Evolutionary conservation across 1,140 invertebrate genomes (phyloP).

Genomic region (Euglossa dilemma): DNA sequence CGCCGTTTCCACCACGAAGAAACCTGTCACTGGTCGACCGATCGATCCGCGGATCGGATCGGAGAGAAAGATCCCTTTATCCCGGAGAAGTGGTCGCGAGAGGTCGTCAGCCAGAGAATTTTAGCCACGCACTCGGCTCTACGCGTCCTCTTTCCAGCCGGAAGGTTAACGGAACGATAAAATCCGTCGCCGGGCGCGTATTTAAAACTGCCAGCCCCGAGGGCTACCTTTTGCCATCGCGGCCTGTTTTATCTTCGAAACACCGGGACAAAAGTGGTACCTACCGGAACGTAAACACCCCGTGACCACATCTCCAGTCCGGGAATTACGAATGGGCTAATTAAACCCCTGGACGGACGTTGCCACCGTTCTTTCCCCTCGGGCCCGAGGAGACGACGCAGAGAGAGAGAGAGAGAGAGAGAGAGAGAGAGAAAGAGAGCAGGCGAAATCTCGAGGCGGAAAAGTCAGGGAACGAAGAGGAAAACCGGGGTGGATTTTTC

Average conservation of each 20-base stretch:
- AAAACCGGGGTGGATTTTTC: conserved; percentile 54
- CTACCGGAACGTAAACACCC: neutral
- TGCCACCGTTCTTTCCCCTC: too few relatives aligned
- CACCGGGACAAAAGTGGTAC: neutral
- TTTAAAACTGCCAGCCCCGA: neutral
- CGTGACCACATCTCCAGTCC: conserved; percentile 19
- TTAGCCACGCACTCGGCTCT: neutral
- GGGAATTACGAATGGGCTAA: conserved; percentile 43
- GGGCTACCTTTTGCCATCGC: neutral
- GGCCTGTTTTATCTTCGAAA: neutral
- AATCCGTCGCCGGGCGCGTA: neutral
- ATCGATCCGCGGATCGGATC: conserved; percentile 5
- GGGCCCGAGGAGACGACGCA: too few relatives aligned
- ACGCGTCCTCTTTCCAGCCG: neutral
- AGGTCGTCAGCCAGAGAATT: neutral
- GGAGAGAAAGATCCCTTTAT: too few relatives aligned
- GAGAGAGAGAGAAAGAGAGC: too few relatives aligned
- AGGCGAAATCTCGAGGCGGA: neutral
- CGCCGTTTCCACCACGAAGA: too few relatives aligned
- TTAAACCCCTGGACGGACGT: conserved; percentile 9
- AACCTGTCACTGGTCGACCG: neutral
- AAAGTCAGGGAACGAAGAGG: neutral
- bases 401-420: too few relatives aligned
- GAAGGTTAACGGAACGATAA: conserved; percentile 22
- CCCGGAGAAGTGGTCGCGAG: too few relatives aligned